Evolutionary conservation across 2,888 invertebrate species (phyloP).

Genomic region (Cremastinae sp.): DNA sequence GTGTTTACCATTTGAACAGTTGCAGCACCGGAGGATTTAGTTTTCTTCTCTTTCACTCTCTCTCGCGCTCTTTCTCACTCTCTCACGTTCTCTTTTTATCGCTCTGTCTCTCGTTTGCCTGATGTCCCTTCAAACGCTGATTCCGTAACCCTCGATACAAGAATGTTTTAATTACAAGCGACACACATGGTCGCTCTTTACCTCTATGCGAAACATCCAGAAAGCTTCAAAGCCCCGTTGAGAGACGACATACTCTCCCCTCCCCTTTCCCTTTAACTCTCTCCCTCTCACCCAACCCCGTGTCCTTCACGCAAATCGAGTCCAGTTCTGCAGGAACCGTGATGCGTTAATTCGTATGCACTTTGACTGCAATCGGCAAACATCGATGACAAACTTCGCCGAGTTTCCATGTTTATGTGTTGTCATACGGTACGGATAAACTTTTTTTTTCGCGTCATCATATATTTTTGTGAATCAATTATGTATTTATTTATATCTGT

Average conservation of each 20-base stretch:
- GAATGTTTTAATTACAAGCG: slow-evolving; percentile 75
- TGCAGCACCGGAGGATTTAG: background rate
- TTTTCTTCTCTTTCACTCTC: background rate
- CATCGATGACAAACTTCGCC: slow-evolving; percentile 71
- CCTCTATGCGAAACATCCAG: background rate
- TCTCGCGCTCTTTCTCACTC: background rate
- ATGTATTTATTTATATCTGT: no score
- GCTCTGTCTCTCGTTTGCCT: background rate
- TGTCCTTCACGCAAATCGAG: slow-evolving; percentile 6
- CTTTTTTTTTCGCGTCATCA: no score
- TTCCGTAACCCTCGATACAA: slow-evolving; percentile 64
- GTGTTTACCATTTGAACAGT: slow-evolving; percentile 7
- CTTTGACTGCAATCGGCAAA: slow-evolving; percentile 75
- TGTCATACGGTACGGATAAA: slow-evolving; percentile 30
- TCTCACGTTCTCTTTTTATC: background rate
- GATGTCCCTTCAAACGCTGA: slow-evolving; percentile 25
- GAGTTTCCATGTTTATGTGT: slow-evolving; percentile 69
- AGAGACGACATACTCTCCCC: slow-evolving; percentile 1
- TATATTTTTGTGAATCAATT: no score
- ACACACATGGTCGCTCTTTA: background rate
- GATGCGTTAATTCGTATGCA: slow-evolving; percentile 78
- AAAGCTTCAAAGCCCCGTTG: background rate
- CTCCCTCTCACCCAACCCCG: slow-evolving; percentile 14
- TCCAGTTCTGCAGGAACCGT: slow-evolving; percentile 64
- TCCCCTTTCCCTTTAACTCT: background rate